Evolutionary conservation across 2,113 vertebrate genomes (phyloP).

Genomic region (Oreotragus oreotragus): DNA sequence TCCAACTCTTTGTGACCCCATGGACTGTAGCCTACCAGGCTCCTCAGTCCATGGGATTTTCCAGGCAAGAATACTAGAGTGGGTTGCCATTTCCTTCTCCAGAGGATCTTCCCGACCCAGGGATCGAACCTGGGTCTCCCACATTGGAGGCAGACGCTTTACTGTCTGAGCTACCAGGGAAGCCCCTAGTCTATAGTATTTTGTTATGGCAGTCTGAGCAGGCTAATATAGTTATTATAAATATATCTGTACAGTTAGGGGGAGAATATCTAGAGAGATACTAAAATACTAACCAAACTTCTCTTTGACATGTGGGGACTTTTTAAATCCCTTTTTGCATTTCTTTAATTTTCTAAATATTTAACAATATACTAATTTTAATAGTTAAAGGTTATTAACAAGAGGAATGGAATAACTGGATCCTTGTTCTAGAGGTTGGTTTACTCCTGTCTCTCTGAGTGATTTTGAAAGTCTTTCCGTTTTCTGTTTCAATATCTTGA

Average conservation of each 20-base stretch:
- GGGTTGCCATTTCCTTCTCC: no score
- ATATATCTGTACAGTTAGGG: background rate
- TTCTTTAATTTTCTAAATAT: background rate
- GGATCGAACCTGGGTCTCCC: no score
- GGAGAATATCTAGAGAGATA: background rate
- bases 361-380: background rate
- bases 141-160: no score
- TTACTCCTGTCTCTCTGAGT: background rate
- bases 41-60: no score
- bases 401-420: background rate
- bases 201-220: background rate
- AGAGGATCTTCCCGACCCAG: no score
- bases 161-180: no score
- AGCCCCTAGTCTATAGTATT: background rate
- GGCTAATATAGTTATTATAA: background rate
- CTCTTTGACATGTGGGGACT: background rate
- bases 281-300: constrained; percentile 6
- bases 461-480: background rate
- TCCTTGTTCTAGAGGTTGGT: background rate
- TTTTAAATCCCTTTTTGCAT: background rate
- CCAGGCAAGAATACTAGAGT: no score
- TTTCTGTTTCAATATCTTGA: background rate
- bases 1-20: no score
- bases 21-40: no score
- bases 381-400: background rate